These are phyloP conservation scores for Cephalotes varians DNA, from an alignment of 2,888 invertebrate species.

Conservation along the genomic window DNA sequence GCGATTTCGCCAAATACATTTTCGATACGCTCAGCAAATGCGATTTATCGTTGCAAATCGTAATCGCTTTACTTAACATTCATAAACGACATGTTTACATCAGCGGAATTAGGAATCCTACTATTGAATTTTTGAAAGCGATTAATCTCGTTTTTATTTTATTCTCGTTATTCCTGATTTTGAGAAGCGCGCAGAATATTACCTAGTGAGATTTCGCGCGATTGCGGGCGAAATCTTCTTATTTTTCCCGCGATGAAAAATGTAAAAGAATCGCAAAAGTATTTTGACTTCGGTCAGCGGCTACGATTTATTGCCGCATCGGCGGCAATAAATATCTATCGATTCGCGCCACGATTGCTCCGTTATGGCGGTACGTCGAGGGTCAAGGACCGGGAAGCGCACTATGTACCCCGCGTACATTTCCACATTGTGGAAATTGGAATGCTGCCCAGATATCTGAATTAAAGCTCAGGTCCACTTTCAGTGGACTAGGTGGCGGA, in stretches of 20 bases:
- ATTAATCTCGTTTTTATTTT: slow-evolving; percentile 15
- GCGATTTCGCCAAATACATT: slow-evolving; percentile 25
- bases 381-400: slow-evolving; percentile 14
- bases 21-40: slow-evolving; percentile 14
- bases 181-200: not conserved
- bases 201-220: not conserved
- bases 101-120: slow-evolving; percentile 6
- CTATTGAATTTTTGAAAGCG: slow-evolving; percentile 23
- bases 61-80: slow-evolving; percentile 27
- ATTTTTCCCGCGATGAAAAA: slow-evolving; percentile 21
- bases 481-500: slow-evolving; percentile 28
- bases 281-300: slow-evolving; percentile 40
- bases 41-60: slow-evolving; percentile 21
- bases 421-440: slow-evolving; percentile 71
- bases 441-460: slow-evolving; percentile 71
- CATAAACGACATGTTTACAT: slow-evolving; percentile 14
- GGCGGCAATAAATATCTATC: slow-evolving; percentile 50
- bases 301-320: slow-evolving; percentile 39
- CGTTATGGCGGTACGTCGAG: slow-evolving; percentile 35
- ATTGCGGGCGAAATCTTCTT: slow-evolving; percentile 13
- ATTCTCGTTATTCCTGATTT: slow-evolving; percentile 12
- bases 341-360: slow-evolving; percentile 52
- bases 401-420: slow-evolving; percentile 57
- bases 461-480: slow-evolving; percentile 67
- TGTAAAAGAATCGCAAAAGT: slow-evolving; percentile 33